Base-by-base conservation (phyloP, 2,888 invertebrate species). In the Selenia dentaria region DNA sequence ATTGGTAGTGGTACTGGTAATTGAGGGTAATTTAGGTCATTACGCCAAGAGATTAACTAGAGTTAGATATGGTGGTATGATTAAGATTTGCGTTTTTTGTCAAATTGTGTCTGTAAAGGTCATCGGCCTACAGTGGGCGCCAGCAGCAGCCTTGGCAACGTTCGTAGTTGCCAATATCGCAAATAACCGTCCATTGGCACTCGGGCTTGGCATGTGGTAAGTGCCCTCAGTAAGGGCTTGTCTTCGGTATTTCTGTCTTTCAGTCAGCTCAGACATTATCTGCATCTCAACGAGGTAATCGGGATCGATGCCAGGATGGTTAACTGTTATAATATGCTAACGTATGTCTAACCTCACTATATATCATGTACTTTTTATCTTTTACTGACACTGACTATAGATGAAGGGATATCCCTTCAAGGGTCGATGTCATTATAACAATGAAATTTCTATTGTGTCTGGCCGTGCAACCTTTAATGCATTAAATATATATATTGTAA, bases 181-280 rank as follows among this genome's bases (percentile, higher is more conserved):
- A 90, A 89, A 90, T 90, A 90, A 83, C 84, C 73, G 72, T 62
- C 66, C 74, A 87, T 84, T 89, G 89, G 87, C 88, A 88, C 72
- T 73, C 63, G 65, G 55, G 73, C 74, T 79, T 83, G 84, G 85
- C 85, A 85, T 73, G 66, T 67, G 64, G 64, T 70, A 71, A 72
- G 74, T 73, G 76, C 78, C 76, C 76, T 78, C 70, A 64, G 71
- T 74, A 77, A 75, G 74, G 75, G 79, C 70, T 71, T 54, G 52
- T 67, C 68, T 72, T 64, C 60, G 56, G 60, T 70, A 74, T 74
- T 74, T 71, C 61, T 69, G 64, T 67, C 62, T 69, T 73, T 67
- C 51, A 51, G 61, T 54, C 62, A 60, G 57, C 63, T 55, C 63
- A 62, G 58, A 67, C 66, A 72, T 67, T 66, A 60, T 50, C 54